phyloP scores from a whole-genome alignment of 2,113 vertebrate genomes.

The Neodontobutis hainanensis region DNA sequence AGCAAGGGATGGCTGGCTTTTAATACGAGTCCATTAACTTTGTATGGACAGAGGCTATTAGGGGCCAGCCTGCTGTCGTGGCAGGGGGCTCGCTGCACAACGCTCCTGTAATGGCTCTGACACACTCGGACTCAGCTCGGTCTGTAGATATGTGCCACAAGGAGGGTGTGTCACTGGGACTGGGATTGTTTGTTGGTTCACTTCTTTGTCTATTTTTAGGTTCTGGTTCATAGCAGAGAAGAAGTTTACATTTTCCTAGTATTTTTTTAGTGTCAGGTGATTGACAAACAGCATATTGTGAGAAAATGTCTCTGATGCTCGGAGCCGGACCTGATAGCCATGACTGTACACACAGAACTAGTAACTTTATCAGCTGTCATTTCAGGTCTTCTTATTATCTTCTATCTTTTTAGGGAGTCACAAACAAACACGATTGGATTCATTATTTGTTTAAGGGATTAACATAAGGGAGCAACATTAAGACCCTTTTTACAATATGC shows the following conservation, averaged over 20 bases:
- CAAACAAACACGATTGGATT: not conserved
- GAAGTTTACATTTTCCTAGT: not conserved
- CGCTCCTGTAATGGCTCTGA: not conserved
- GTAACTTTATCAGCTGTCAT: not conserved
- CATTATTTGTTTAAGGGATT: not conserved
- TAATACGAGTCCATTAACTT: constrained; percentile 69
- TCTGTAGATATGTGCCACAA: not conserved
- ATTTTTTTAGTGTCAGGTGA: not conserved
- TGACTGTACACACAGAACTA: not conserved
- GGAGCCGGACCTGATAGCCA: not conserved
- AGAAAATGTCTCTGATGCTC: not conserved
- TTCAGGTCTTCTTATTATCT: constrained; percentile 1
- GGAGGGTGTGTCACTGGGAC: too few species aligned
- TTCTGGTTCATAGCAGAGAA: not conserved
- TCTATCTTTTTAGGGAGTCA: not conserved
- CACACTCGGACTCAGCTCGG: constrained; percentile 6
- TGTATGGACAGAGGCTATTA: constrained; percentile 47
- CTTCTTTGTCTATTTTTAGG: not conserved
- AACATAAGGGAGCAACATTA: not conserved
- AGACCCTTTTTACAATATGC: not conserved
- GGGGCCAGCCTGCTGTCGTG: constrained; percentile 41
- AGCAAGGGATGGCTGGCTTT: constrained; percentile 40
- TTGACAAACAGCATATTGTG: not conserved
- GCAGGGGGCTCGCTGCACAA: constrained; percentile 15
- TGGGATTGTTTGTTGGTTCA: not conserved